Percentiles rank a stretch among this genome's conserved stretches.
phyloP scores from a whole-genome alignment of 2,797 vertebrate genomes.

The Mallotus villosus region DNA sequence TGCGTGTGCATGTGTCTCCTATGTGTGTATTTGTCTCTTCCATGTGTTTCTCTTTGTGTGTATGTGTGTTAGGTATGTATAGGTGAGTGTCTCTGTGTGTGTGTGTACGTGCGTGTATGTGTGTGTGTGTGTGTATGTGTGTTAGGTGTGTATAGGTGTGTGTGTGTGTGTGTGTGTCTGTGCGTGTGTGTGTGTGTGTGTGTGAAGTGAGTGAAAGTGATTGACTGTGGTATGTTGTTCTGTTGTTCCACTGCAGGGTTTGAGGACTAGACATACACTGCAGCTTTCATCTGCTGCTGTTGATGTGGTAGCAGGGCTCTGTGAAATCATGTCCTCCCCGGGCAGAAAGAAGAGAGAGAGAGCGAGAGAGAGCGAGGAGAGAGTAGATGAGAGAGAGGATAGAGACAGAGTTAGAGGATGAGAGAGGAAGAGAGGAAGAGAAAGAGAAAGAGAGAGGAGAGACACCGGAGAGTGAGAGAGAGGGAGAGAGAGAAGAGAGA shows the following conservation, averaged over 20 bases:
- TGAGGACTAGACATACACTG: conserved; percentile 24
- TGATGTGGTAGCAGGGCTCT: conserved; percentile 26
- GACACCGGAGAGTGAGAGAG: too few species aligned
- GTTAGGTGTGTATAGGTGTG: conserved; percentile 39
- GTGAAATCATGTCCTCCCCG: conserved; percentile 49
- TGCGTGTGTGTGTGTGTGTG: conserved; percentile 43
- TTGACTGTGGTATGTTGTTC: conserved; percentile 71
- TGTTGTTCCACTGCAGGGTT: conserved; percentile 41
- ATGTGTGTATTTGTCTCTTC: conserved; percentile 39
- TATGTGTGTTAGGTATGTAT: conserved; percentile 43
- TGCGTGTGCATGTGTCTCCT: conserved; percentile 31
- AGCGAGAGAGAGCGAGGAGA: too few species aligned
- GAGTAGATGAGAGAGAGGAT: too few species aligned
- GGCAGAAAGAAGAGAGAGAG: neutral
- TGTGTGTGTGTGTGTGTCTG: conserved; percentile 47
- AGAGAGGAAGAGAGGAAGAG: conserved; percentile 42
- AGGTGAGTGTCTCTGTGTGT: conserved; percentile 29
- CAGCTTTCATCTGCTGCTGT: conserved; percentile 63
- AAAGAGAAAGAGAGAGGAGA: too few species aligned
- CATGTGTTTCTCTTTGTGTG: conserved; percentile 44
- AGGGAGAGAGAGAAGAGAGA: too few species aligned
- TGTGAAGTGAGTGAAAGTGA: conserved; percentile 42
- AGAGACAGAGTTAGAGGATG: conserved; percentile 3
- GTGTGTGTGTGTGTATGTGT: neutral
- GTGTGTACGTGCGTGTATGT: conserved; percentile 34